Percentiles rank a stretch among this genome's conserved stretches.
These are phyloP conservation scores for Anoplopoma fimbria DNA, from an alignment of 2,113 vertebrate species.

Conservation along the genomic window DNA sequence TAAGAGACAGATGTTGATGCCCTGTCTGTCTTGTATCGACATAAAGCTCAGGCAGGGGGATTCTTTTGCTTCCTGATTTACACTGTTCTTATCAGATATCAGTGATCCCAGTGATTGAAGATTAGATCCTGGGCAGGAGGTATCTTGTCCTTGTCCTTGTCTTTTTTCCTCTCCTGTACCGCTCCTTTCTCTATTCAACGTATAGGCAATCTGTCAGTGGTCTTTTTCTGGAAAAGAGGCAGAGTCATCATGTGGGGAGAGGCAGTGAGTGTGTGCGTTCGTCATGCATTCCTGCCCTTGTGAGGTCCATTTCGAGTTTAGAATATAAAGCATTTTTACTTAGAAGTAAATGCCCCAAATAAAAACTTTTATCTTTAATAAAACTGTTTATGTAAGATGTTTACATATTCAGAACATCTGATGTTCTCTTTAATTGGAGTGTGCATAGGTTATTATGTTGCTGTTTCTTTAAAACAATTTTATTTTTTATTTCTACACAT, in stretches of 20 bases:
- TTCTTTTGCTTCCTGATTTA: constrained; percentile 73
- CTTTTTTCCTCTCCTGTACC: constrained; percentile 32
- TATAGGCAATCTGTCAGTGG: constrained; percentile 70
- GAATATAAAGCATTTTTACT: neutral
- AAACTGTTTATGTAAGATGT: no score
- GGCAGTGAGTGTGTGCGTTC: neutral
- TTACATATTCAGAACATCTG: neutral
- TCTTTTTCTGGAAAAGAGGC: constrained; percentile 41
- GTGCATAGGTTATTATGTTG: neutral
- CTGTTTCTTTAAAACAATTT: neutral
- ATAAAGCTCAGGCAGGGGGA: constrained; percentile 53
- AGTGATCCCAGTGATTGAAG: constrained; percentile 72
- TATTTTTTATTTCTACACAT: neutral
- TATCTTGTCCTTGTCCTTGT: constrained; percentile 74
- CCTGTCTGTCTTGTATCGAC: constrained; percentile 61
- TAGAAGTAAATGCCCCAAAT: neutral
- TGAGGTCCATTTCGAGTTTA: neutral
- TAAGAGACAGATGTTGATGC: constrained; percentile 56
- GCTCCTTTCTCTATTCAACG: constrained; percentile 38
- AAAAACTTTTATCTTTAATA: neutral
- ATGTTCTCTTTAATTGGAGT: neutral
- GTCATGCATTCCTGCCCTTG: constrained; percentile 2
- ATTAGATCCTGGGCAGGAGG: constrained; percentile 68
- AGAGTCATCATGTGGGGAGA: constrained; percentile 26
- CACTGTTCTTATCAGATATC: constrained; percentile 76